Conservation (phyloP, 2,797 vertebrate species). For the Bucorvus abyssinicus region DNA sequence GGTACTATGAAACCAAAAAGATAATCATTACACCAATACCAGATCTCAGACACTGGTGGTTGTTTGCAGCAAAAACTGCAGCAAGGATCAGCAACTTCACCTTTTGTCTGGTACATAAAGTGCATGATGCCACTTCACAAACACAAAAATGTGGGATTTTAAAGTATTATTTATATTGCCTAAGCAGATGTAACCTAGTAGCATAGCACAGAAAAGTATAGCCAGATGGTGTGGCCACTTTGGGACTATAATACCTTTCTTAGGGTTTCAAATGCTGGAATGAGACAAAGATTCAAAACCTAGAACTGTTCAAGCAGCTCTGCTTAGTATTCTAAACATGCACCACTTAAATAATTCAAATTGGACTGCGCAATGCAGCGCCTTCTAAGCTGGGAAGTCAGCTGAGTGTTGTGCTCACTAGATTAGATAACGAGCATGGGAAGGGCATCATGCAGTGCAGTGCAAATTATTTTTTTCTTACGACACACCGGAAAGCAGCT, state of each 20-base stretch:
- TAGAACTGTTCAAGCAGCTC: conserved; percentile 37
- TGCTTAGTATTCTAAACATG: conserved; percentile 59
- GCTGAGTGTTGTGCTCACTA: conserved; percentile 44
- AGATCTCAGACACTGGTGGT: neutral
- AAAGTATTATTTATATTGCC: conserved; percentile 1
- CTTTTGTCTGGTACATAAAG: neutral
- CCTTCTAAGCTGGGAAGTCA: conserved; percentile 64
- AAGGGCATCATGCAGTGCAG: conserved; percentile 18
- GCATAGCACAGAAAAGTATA: neutral
- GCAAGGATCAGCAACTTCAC: neutral
- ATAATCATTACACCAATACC: neutral
- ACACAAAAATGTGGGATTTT: neutral
- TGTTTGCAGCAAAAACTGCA: neutral
- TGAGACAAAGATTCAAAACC: conserved; percentile 6
- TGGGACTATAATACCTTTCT: neutral
- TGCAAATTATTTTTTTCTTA: neutral
- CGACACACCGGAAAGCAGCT: neutral
- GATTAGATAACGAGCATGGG: conserved; percentile 58
- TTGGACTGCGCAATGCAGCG: conserved; percentile 57
- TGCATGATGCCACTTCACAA: neutral
- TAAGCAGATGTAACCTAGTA: neutral
- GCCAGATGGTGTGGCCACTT: neutral
- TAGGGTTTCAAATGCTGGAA: conserved; percentile 27
- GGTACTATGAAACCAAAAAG: neutral
- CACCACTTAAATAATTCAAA: conserved; percentile 67